Conservation (phyloP, 1,140 invertebrate genomes). For the Drosophila santomea region DNA sequence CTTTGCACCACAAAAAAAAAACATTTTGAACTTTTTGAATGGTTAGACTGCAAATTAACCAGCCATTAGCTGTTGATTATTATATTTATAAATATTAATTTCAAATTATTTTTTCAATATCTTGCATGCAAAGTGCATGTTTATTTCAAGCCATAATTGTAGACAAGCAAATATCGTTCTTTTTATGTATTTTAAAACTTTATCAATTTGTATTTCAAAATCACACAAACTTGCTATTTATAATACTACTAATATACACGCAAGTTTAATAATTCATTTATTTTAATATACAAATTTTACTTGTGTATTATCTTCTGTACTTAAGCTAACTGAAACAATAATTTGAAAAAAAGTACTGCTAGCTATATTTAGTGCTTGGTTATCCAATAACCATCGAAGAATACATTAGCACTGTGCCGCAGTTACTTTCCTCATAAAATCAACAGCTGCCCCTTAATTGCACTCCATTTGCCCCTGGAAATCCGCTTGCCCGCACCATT, state of each 20-base stretch:
- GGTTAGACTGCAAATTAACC: constrained; percentile 16
- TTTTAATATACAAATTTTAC: no score
- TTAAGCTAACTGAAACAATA: no score
- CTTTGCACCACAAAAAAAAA: constrained; percentile 23
- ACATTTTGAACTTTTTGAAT: constrained; percentile 45
- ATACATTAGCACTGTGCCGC: constrained; percentile 18
- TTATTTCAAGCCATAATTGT: background rate
- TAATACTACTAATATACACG: no score
- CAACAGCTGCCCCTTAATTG: constrained; percentile 29
- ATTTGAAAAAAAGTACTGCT: no score
- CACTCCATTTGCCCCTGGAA: constrained; percentile 5
- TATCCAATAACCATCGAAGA: no score
- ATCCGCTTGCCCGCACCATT: background rate
- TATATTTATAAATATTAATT: background rate
- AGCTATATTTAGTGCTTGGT: background rate
- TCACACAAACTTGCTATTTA: no score
- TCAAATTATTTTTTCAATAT: background rate
- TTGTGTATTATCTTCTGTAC: no score
- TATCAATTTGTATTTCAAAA: no score
- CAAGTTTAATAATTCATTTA: no score
- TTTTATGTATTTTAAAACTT: background rate
- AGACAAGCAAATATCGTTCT: no score
- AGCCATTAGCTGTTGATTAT: background rate
- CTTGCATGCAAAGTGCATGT: background rate
- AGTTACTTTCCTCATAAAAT: constrained; percentile 16